phyloP scores from a whole-genome alignment of 2,888 invertebrate genomes.

The Esperia sulphurella region DNA sequence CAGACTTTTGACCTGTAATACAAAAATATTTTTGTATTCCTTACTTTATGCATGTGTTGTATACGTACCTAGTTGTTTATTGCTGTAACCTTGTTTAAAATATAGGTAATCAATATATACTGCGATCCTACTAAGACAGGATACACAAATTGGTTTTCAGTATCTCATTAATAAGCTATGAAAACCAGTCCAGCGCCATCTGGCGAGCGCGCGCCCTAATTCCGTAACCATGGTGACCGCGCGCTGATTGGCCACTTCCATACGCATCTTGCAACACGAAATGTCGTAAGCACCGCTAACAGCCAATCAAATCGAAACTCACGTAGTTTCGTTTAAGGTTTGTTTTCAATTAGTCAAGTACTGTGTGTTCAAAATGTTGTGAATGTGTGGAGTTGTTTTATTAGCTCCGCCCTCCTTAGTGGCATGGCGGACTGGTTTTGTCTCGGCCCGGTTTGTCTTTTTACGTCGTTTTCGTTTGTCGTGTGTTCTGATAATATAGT shows the following conservation, averaged over 20 bases:
- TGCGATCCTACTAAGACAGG: constrained; percentile 7
- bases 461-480: constrained; percentile 39
- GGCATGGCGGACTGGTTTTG: constrained; percentile 65
- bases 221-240: constrained; percentile 64
- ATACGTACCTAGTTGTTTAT: too few relatives aligned
- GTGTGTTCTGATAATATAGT: constrained; percentile 18
- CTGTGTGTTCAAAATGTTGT: constrained; percentile 26
- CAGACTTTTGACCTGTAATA: too few relatives aligned
- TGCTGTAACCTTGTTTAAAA: not conserved
- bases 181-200: constrained; percentile 50
- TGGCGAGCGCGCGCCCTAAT: constrained; percentile 37
- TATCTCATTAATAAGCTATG: constrained; percentile 13
- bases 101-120: constrained; percentile 9
- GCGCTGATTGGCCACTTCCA: constrained; percentile 71
- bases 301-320: constrained; percentile 42
- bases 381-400: constrained; percentile 35
- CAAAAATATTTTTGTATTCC: too few relatives aligned
- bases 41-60: too few relatives aligned
- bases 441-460: constrained; percentile 56
- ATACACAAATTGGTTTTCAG: constrained; percentile 15
- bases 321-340: constrained; percentile 38
- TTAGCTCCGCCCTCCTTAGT: constrained; percentile 70
- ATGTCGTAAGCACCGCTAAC: constrained; percentile 37
- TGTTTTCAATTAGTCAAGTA: constrained; percentile 30
- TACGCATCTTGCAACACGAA: constrained; percentile 25